Base-by-base conservation (phyloP, 92 coral and sea anemone genomes). In the Paramuricea clavata region DNA sequence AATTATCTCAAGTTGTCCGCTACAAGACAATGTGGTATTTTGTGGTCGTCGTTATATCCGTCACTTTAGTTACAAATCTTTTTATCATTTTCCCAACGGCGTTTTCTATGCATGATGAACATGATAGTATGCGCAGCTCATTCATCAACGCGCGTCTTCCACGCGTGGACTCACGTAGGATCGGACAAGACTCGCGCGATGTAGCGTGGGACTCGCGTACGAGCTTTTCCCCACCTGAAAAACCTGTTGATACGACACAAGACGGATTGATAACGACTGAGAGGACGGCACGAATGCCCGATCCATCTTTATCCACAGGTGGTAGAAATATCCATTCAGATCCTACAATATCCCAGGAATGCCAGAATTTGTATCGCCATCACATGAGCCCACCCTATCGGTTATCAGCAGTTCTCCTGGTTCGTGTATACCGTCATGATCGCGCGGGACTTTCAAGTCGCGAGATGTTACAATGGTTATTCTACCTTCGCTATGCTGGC, bases 401-500 rank as follows among this genome's bases (percentile, higher is more conserved):
- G 67, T 86, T 87, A 30, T 52, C 91, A 81, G 91, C 87, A 86
- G 91, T 87, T 35, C 81, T 87, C 17, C 27, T 87, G 70, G 91
- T 87, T 41, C 86, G 91, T 3, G 31, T 87, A 16, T 87, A 87
- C 42, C 76, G 69, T 31, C 7, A 74, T 42, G 91, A 79, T 52
- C 70, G 9, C 17, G 92, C 94, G 9, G 72, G 76, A 32, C 92
- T 92, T 2, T 78, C 93, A 49, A 85, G 87, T 43, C 87, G 94
- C 4, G 94, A 92, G 69, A 74, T 92, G 76, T 32, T 86, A 9
- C 95, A 92, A 69, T 89, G 94, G 92, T 81, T 89, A 15, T 86
- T 72, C 81, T 90, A 86, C 61, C 69, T 86, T 59, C 88, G 87
- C 33, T 92, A 88, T 73, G 92, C 94, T 25, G 94, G 94, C 10